phyloP scores from a whole-genome alignment of 2,797 vertebrate genomes.

The Takifugu ocellatus region DNA sequence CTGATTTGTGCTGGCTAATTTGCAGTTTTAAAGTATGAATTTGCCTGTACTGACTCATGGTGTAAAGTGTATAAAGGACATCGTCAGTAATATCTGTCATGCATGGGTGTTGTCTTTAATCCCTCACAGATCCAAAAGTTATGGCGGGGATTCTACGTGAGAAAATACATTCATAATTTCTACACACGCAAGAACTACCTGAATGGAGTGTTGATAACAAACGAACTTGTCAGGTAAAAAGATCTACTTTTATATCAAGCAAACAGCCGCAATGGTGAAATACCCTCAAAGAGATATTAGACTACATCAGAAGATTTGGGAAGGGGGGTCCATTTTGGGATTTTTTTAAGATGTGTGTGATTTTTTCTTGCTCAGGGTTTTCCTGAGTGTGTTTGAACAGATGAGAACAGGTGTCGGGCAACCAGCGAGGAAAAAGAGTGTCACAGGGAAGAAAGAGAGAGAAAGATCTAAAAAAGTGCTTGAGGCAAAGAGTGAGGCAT shows the following conservation, averaged over 20 bases:
- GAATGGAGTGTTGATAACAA: constrained; percentile 77
- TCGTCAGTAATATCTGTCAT: too few relatives aligned
- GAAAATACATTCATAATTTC: constrained; percentile 88
- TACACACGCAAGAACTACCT: constrained; percentile 85
- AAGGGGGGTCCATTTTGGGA: too few relatives aligned
- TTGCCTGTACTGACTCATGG: too few relatives aligned
- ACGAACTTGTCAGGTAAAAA: constrained; percentile 84
- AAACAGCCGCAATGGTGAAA: too few relatives aligned
- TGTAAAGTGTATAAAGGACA: too few relatives aligned
- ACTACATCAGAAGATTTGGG: background rate
- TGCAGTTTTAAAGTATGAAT: too few relatives aligned
- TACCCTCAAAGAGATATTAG: background rate
- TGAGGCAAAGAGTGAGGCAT: constrained; percentile 77
- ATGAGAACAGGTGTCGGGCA: constrained; percentile 2
- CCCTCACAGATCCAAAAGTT: constrained; percentile 83
- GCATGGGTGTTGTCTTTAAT: constrained; percentile 11
- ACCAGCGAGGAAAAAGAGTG: constrained; percentile 11
- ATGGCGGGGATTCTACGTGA: constrained; percentile 87
- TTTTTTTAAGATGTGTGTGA: too few relatives aligned
- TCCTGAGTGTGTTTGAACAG: constrained; percentile 4
- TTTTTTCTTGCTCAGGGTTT: background rate
- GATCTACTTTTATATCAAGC: background rate
- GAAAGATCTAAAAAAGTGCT: constrained; percentile 66
- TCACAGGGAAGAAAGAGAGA: constrained; percentile 10
- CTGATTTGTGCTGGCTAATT: too few relatives aligned